Evolutionary conservation across 2,888 invertebrate species (phyloP), one percentile per base, ranked within the genome.

Genomic region (Campoletis raptor): DNA sequence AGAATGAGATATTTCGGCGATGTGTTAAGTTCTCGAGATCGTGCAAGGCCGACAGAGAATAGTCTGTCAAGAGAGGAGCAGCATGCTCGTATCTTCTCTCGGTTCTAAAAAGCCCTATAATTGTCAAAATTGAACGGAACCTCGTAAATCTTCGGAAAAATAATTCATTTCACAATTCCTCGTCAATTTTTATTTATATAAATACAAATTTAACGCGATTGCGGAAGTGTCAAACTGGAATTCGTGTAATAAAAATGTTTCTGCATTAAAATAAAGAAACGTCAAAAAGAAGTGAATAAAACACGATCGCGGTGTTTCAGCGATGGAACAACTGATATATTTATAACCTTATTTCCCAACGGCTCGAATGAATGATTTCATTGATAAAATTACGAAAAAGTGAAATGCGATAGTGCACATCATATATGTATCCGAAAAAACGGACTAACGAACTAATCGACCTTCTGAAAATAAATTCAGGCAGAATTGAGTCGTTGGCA

Each of bases 401-500:
- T 42, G 42, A 10, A 30, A 57, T 57, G 30, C 70, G 36, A 61
- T 42, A 67, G 80, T 61, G 72, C 61, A 61, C 10, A 66, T 67
- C 10, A 66, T 74, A 81, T 76, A 81, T 74, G 81, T 69, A 81
- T 81, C 54, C 74, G 36, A 76, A 69, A 81, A 69, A 57, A 72
- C 73, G 69, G 42, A 81, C 77, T 54, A 77, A 81, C 83, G 83
- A 86, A 69, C 61, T 45, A 73, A 81, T 81, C 81, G 81, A 85
- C 76, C 81, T 84, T 85, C 76, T 80, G 86, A 85, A 87, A 87
- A 87, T 87, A 84, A 85, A 87, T 85, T 82, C 82, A 48, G 42
- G 21, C 86, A 85, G 84, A 82, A 87, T 87, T 85, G 61, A 79
- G 79, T 85, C 85, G 70, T 80, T 79, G 79, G 79, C 76, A 18